A percentile compares a stretch with the other conserved stretches of the same genome.
Evolutionary conservation across 2,888 invertebrate species (phyloP).

Genomic region (Cephus pulcher): DNA sequence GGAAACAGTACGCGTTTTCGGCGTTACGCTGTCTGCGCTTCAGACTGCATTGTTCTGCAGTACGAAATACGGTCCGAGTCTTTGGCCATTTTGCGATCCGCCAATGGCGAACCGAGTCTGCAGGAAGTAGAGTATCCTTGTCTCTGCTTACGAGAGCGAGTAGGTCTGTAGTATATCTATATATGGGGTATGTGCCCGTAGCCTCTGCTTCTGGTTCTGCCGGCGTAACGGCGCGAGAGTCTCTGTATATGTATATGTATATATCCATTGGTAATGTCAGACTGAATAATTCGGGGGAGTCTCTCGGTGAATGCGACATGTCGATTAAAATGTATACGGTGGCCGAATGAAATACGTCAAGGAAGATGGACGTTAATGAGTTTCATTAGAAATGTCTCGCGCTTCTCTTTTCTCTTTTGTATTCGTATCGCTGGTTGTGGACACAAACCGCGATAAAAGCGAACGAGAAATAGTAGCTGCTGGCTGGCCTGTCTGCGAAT

Average conservation of each 20-base stretch:
- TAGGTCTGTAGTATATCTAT: not conserved
- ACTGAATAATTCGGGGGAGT: not conserved
- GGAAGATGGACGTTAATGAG: not conserved
- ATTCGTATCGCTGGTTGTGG: not conserved
- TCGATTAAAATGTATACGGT: not conserved
- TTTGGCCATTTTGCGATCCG: not conserved
- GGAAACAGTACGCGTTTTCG: slow-evolving; percentile 32
- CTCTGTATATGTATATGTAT: not conserved
- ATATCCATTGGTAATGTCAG: not conserved
- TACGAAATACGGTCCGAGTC: slow-evolving; percentile 29
- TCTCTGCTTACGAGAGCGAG: not conserved
- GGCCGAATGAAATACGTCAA: not conserved
- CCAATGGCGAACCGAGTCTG: no score
- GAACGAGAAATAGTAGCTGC: not conserved
- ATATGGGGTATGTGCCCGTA: not conserved
- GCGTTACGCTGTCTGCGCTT: slow-evolving; percentile 47
- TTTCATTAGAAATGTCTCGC: not conserved
- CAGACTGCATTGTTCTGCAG: slow-evolving; percentile 42
- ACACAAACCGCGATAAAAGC: not conserved
- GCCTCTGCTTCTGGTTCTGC: not conserved
- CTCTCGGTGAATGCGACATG: not conserved
- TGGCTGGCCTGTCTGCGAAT: not conserved
- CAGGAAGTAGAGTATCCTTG: not conserved
- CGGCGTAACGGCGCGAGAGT: not conserved
- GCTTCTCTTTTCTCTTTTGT: not conserved